Conservation (phyloP, 2,113 vertebrate species). For the Dryoscopus gambensis region DNA sequence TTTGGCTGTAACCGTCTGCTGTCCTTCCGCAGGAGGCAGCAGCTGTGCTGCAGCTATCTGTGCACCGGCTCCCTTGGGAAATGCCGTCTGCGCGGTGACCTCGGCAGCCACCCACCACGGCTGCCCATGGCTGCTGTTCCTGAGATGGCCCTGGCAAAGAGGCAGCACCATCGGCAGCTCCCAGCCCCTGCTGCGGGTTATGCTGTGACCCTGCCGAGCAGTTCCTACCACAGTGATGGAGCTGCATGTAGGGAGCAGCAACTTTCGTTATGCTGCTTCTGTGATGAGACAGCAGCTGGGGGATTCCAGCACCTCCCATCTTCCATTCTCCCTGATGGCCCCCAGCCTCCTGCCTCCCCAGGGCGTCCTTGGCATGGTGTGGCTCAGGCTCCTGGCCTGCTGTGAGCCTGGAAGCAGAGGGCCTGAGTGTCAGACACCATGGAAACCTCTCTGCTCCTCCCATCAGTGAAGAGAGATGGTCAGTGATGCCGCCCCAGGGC, state of each 20-base stretch:
- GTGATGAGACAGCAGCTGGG: background rate
- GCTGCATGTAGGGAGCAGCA: background rate
- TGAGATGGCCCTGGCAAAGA: background rate
- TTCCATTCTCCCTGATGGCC: background rate
- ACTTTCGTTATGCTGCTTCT: background rate
- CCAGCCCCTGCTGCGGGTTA: background rate
- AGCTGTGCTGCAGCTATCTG: background rate
- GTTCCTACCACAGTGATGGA: background rate
- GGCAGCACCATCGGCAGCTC: background rate
- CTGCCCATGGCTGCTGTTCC: background rate
- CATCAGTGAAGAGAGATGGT: background rate
- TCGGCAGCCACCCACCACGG: rapidly evolving
- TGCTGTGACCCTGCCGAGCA: background rate
- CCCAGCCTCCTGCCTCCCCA: background rate
- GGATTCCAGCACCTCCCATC: background rate
- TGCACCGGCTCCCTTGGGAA: background rate
- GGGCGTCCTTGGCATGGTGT: background rate
- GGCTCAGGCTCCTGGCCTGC: background rate
- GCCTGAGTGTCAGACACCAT: background rate
- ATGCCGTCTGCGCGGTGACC: background rate
- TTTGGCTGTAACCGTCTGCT: background rate
- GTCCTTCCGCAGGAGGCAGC: background rate
- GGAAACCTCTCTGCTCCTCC: background rate
- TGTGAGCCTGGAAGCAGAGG: background rate
- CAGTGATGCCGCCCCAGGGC: background rate